Evolutionary conservation across 2,113 vertebrate species (phyloP), one percentile per base, ranked within the genome.

Genomic region (Lathamus discolor): DNA sequence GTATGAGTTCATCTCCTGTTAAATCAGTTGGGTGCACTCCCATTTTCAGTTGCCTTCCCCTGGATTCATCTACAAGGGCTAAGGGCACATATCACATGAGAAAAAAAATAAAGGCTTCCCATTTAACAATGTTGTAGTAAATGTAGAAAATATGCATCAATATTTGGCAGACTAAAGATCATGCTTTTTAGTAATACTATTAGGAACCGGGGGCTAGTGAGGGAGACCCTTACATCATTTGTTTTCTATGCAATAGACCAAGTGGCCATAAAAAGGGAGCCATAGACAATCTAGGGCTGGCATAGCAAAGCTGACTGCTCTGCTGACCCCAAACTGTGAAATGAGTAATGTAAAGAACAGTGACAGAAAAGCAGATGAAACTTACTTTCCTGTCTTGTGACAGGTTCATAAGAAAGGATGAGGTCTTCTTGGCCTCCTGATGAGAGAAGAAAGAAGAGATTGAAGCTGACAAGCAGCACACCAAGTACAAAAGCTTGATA

Each of bases 361-460:
- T 68, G 66, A 46, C 31, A 87, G n/a, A 80, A 74, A 37, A 76
- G 63, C 52, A 72, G 33, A 23, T 31, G 54, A 80, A 86, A 98
- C 98, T 99, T 98, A 99, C 99, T 99, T 97, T 99, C 99, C 98
- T 99, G 99, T 78, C 98, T 98, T 86, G 99, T 98, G 96, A 99
- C 99, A 54, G 99, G 98, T 92, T 99, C 99, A 77, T 99, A 99
- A 39, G 99, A 99, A 80, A 99, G 97, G 97, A 99, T 99, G 95
- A 98, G 96, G 75, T 99, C 99, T 93, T 99, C 99, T 97, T 99
- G 99, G 95, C 99, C 99, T 96, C 99, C 99, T 99, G 97, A 83
- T 91, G 95, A 97, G 74, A 98, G 64, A 98, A 97, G 83, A 98
- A 83, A 95, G 92, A 95, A 94, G 49, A 94, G 80, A 94, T 90